Base-by-base conservation (phyloP, 2,113 vertebrate species). In the Pleuronectes platessa region DNA sequence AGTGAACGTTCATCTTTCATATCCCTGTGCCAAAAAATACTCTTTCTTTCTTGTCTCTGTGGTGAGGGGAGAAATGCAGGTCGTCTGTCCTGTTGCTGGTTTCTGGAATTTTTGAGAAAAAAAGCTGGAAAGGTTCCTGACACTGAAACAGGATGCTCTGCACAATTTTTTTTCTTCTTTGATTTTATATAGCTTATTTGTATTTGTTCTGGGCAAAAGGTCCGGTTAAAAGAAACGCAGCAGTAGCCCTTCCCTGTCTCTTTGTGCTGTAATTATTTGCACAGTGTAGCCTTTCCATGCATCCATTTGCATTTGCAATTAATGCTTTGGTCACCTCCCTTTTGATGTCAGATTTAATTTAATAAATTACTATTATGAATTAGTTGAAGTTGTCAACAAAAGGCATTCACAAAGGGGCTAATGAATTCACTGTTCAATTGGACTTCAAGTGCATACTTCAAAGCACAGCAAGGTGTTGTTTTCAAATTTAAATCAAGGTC, bases 261-360 rank as follows among this genome's bases (percentile, higher is more conserved):
- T 73, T 70, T 88, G 74, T 76, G 68, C 74, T 78, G 53, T 91
- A 82, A 92, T 86, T 85, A 90, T 78, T 68, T 86, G 31, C 60
- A 72, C 76, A 74, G 63, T 49, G 13, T 54, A 78, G 65, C 76
- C 82, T 88, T 71, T 75, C 68, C 66, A 40, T 84, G 63, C 78
- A 81, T 6, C 78, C 65, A 83, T 89, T 92, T 80, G 83, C 86
- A 90, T 89, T 92, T 72, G 24, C 72, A 82, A 86, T 81, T 79
- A 78, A 85, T 71, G 90, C 79, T 88, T 89, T 87, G 88, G 78
- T 86, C 66, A 79, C 53, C 42, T 71, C 63, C 24, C 66, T 82
- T 92, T 90, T 89, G 81, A 91, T 89, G 83, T 77, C 70, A 55
- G 69, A 75, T 87, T 83, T 82, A 83, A 92, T 92, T 89, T 88